Conservation (phyloP, 1,140 invertebrate species). For the Ctenoplectra terminalis region DNA sequence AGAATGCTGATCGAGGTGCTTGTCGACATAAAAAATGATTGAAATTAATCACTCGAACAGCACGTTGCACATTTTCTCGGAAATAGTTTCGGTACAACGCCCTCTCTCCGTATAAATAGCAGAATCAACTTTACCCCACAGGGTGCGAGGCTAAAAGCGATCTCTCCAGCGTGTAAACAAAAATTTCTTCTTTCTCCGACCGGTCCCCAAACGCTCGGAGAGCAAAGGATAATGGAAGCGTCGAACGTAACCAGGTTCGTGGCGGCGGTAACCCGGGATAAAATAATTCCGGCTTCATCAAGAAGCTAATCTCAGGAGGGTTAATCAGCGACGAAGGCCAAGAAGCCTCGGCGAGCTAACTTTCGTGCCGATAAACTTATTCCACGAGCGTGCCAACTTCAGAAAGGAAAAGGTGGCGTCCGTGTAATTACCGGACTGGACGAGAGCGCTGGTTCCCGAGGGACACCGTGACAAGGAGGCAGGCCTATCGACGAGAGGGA, state of each 20-base stretch:
- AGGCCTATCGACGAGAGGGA: conserved; percentile 2
- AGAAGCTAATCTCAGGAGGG: conserved; percentile 61
- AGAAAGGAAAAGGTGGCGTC: conserved; percentile 52
- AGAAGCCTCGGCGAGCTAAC: conserved; percentile 37
- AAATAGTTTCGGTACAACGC: too few species aligned
- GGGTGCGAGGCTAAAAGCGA: background rate
- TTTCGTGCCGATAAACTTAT: conserved; percentile 63
- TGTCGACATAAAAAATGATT: too few species aligned
- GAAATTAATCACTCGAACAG: too few species aligned
- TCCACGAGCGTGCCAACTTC: conserved; percentile 61
- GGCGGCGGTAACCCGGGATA: conserved; percentile 43
- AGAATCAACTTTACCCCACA: too few species aligned
- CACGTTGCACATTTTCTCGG: too few species aligned
- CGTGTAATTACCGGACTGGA: conserved; percentile 58
- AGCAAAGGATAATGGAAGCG: conserved; percentile 44
- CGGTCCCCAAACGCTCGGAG: background rate
- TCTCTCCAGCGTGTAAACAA: background rate
- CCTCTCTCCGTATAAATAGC: too few species aligned
- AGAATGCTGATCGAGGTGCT: too few species aligned
- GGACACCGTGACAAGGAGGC: conserved; percentile 18
- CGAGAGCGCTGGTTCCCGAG: conserved; percentile 11
- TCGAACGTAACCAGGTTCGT: background rate
- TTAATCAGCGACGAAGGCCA: conserved; percentile 60
- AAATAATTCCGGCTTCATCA: conserved; percentile 65
- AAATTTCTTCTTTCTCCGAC: conserved; percentile 4